Evolutionary conservation across 2,113 vertebrate species (phyloP).

Genomic region (Pomatostomus ruficeps): DNA sequence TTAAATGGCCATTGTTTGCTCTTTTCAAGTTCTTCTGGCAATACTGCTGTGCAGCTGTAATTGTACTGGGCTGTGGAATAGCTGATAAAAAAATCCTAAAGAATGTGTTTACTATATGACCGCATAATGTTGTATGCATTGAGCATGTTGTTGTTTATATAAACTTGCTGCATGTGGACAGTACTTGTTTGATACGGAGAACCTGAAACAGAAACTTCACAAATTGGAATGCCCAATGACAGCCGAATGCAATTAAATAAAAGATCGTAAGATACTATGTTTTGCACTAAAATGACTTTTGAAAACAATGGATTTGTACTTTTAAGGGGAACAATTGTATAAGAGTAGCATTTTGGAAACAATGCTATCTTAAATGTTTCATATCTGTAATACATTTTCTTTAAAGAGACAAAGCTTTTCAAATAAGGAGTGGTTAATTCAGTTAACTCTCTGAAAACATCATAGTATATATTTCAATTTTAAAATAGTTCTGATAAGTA

Average conservation of each 20-base stretch:
- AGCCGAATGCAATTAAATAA: neutral
- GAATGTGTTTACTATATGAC: conserved; percentile 16
- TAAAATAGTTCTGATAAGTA: conserved; percentile 11
- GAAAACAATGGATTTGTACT: conserved; percentile 6
- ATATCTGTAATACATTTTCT: neutral
- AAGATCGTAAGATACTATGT: neutral
- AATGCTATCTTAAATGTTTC: neutral
- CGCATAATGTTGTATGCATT: conserved; percentile 58
- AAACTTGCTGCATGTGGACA: conserved; percentile 63
- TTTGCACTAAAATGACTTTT: neutral
- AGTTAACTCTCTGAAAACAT: conserved; percentile 4
- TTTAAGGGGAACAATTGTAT: neutral
- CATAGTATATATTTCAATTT: neutral
- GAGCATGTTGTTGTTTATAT: conserved; percentile 63
- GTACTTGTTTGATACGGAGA: conserved; percentile 43
- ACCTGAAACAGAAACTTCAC: conserved; percentile 59
- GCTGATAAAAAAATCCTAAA: conserved; percentile 11
- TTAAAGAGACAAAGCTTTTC: neutral
- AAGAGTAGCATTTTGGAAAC: conserved; percentile 19
- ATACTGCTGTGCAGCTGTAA: conserved; percentile 30
- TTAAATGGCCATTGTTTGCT: conserved; percentile 69
- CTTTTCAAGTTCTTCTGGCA: conserved; percentile 53
- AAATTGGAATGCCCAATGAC: conserved; percentile 26
- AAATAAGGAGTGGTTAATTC: neutral
- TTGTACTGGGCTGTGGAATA: neutral